Conservation (phyloP, 2,797 vertebrate species). For the Eleutherodactylus coqui region DNA sequence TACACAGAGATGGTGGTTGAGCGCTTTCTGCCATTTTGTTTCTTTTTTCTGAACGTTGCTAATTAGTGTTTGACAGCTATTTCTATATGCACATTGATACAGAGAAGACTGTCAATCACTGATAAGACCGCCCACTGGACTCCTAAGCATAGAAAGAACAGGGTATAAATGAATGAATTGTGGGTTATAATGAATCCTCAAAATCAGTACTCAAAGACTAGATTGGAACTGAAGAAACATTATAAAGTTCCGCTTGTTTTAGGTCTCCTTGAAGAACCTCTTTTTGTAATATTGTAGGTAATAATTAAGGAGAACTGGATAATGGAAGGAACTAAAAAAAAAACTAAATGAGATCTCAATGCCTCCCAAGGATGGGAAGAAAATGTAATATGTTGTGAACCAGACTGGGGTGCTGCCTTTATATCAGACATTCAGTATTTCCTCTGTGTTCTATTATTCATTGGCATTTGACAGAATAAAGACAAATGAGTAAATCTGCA, state of each 20-base stretch:
- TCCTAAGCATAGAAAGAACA: too few species aligned
- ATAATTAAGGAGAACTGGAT: not conserved
- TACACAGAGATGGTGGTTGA: too few species aligned
- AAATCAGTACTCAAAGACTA: not conserved
- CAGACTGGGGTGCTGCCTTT: not conserved
- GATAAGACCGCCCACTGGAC: too few species aligned
- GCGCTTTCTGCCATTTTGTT: too few species aligned
- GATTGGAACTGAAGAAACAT: not conserved
- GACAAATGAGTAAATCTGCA: slow-evolving; percentile 43
- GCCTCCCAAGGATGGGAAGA: not conserved
- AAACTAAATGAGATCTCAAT: not conserved
- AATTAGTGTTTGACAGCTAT: too few species aligned
- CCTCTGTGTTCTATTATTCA: slow-evolving; percentile 57
- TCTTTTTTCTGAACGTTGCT: too few species aligned
- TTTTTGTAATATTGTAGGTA: not conserved
- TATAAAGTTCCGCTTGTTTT: not conserved
- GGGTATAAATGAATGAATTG: too few species aligned
- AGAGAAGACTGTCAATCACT: too few species aligned
- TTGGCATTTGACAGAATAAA: slow-evolving; percentile 61
- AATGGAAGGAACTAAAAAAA: not conserved
- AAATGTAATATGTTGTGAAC: slow-evolving; percentile 4
- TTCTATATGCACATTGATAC: too few species aligned
- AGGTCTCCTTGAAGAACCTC: not conserved
- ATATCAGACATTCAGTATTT: slow-evolving; percentile 19
- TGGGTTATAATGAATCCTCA: too few species aligned